phyloP scores from a whole-genome alignment of 30 jellyfish, hydroid and myxozoan genomes.

The Aurelia coerulea region DNA sequence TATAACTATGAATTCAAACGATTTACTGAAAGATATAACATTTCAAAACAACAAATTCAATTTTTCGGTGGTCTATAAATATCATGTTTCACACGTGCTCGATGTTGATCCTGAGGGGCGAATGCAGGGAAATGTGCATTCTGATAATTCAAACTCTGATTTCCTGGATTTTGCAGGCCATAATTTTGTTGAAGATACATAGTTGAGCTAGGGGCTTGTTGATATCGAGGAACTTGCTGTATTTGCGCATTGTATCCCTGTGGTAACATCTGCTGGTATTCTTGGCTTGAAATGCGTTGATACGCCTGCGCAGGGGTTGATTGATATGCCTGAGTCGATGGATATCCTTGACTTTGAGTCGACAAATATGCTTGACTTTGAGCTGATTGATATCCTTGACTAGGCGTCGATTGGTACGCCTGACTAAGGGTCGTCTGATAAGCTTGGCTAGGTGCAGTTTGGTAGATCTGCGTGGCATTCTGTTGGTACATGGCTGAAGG shows the following conservation, averaged over 20 bases:
- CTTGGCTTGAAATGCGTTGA: neutral
- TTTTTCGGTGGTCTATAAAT: neutral
- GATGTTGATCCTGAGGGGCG: too few relatives aligned
- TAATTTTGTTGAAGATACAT: too few relatives aligned
- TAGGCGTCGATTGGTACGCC: neutral
- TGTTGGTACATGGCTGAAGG: slow-evolving; percentile 45
- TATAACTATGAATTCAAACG: too few relatives aligned
- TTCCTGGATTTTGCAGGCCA: too few relatives aligned
- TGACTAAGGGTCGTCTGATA: neutral
- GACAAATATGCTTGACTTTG: neutral
- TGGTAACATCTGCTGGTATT: neutral
- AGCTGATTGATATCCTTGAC: neutral
- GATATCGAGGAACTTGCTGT: slow-evolving; percentile 4
- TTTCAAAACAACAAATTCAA: neutral
- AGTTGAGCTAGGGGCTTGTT: neutral
- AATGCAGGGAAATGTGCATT: too few relatives aligned
- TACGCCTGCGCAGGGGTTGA: too few relatives aligned
- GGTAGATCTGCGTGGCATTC: slow-evolving; percentile 14
- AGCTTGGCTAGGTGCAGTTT: neutral
- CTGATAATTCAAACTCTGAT: too few relatives aligned
- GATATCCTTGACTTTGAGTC: neutral
- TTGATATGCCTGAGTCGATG: too few relatives aligned
- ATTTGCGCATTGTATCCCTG: too few relatives aligned
- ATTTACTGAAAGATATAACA: neutral
- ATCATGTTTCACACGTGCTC: neutral